These are phyloP conservation scores for Pterois miles DNA, from an alignment of 2,797 vertebrate genomes.

Conservation along the genomic window DNA sequence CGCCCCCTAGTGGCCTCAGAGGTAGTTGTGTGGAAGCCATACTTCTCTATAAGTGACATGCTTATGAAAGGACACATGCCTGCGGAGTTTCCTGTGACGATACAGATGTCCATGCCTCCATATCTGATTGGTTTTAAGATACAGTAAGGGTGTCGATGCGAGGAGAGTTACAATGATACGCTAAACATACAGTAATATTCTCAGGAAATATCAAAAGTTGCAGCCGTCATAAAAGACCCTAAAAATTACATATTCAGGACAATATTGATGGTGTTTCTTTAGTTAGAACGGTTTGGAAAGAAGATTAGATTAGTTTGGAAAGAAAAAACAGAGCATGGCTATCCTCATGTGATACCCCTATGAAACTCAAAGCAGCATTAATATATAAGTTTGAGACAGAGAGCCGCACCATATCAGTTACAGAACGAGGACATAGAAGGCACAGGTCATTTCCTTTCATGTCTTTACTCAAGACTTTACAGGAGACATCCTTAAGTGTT, in stretches of 20 bases:
- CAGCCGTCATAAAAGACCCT: conserved; percentile 43
- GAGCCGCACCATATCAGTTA: conserved; percentile 21
- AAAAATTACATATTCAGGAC: conserved; percentile 24
- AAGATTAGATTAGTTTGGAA: too few relatives aligned
- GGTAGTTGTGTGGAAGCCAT: conserved; percentile 81
- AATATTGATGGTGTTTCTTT: conserved; percentile 15
- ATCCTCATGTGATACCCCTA: conserved; percentile 3
- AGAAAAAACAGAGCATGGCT: background rate
- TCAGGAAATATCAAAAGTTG: conserved; percentile 58
- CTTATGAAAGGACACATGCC: conserved; percentile 67
- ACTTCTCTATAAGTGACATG: conserved; percentile 69
- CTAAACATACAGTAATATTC: conserved; percentile 44
- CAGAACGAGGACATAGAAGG: conserved; percentile 64
- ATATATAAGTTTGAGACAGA: conserved; percentile 28
- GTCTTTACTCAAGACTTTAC: conserved; percentile 41
- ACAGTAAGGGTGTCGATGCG: conserved; percentile 33
- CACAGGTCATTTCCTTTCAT: conserved; percentile 69
- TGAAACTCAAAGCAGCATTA: conserved; percentile 42
- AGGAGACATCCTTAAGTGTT: conserved; percentile 26
- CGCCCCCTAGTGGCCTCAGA: conserved; percentile 77
- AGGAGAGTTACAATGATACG: conserved; percentile 40
- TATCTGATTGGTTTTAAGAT: conserved; percentile 47
- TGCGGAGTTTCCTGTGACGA: conserved; percentile 49
- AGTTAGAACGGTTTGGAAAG: conserved; percentile 15
- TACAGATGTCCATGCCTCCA: conserved; percentile 60